A percentile compares a stretch with the other conserved stretches of the same genome.
phyloP scores from a whole-genome alignment of 1,140 invertebrate species.

The Popillia japonica region DNA sequence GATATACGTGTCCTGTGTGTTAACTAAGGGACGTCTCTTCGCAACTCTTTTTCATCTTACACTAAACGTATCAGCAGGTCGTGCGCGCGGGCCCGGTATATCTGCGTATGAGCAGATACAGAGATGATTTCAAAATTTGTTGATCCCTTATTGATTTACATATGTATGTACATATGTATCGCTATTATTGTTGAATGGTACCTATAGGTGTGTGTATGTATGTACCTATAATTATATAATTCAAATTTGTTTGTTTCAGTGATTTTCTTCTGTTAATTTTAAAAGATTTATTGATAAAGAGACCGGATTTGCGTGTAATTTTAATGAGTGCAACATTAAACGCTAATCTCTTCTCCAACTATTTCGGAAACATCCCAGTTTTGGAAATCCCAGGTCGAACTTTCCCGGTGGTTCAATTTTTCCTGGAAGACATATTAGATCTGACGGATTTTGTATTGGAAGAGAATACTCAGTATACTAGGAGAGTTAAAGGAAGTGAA shows the following conservation, averaged over 20 bases:
- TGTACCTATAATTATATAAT: too few species aligned
- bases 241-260: constrained; percentile 60
- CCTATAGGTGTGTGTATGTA: too few species aligned
- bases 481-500: constrained; percentile 68
- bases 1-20: too few species aligned
- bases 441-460: constrained; percentile 73
- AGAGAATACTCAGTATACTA: constrained; percentile 73
- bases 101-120: too few species aligned
- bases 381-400: constrained; percentile 81
- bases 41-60: too few species aligned
- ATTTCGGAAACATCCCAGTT: constrained; percentile 76
- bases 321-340: constrained; percentile 90
- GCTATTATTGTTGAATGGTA: too few species aligned
- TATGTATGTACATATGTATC: too few species aligned
- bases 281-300: constrained; percentile 72
- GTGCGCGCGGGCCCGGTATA: too few species aligned
- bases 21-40: too few species aligned
- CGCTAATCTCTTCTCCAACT: constrained; percentile 78
- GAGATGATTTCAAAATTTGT: too few species aligned
- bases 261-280: constrained; percentile 85
- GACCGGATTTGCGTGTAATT: constrained; percentile 81
- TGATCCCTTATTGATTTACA: too few species aligned
- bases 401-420: constrained; percentile 82
- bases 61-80: too few species aligned
- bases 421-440: constrained; percentile 80